A percentile compares a stretch with the other conserved stretches of the same genome.
Conservation (phyloP, 2,113 vertebrate genomes). For the Vireo altiloquus region DNA sequence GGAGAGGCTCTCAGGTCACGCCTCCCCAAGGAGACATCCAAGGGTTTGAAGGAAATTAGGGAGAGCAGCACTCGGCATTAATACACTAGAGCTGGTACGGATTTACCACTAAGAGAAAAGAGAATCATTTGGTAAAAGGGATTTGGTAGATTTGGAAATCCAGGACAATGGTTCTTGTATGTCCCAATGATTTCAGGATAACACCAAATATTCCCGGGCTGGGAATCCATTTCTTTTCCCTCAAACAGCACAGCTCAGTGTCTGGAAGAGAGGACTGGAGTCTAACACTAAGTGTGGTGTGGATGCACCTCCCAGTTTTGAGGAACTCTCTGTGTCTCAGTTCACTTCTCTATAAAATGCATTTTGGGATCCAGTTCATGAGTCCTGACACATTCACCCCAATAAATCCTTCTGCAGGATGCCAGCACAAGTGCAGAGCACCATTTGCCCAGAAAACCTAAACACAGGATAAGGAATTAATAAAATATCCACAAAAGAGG, state of each 20-base stretch:
- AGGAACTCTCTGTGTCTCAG: not conserved
- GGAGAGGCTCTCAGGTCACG: not conserved
- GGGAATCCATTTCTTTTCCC: not conserved
- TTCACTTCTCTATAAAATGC: not conserved
- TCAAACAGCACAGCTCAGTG: not conserved
- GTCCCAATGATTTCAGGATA: not conserved
- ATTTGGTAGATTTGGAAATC: not conserved
- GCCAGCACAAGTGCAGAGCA: not conserved
- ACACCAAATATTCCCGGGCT: not conserved
- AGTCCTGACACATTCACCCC: not conserved
- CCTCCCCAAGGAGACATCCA: not conserved
- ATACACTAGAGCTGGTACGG: not conserved
- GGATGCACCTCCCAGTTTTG: not conserved
- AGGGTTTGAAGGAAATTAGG: not conserved
- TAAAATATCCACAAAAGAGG: not conserved
- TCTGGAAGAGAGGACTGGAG: not conserved
- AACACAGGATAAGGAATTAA: not conserved
- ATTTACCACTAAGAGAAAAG: not conserved
- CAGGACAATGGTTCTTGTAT: rapidly evolving
- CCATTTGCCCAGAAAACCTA: not conserved
- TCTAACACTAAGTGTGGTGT: not conserved
- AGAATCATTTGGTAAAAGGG: not conserved
- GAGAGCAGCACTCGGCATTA: not conserved
- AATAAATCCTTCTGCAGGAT: not conserved
- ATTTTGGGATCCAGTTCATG: not conserved